Evolutionary conservation across 2,797 vertebrate species (phyloP), one percentile per base, ranked within the genome.

Genomic region (Halcyon badia): DNA sequence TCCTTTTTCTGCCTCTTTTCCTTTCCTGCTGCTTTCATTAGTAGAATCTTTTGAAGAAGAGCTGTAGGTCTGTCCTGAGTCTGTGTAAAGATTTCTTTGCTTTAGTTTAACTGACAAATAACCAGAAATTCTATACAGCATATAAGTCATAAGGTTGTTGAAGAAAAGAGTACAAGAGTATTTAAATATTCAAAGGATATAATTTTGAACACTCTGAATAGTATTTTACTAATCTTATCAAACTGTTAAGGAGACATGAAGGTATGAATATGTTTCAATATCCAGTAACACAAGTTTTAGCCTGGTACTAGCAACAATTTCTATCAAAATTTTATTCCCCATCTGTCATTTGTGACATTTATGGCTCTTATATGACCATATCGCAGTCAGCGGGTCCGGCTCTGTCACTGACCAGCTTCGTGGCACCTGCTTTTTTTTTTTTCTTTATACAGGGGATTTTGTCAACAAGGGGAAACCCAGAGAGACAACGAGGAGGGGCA

Each of bases 61-160:
- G 73, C 12, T 66, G 26, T 44, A 72, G 25, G 10, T 4, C 21
- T 60, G 21, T 78, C 33, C 28, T 75, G 35, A 89, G 20, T 28
- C 48, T 48, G 6, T 49, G 71, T 62, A 71, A 83, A 49, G 44
- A 60, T 76, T 85, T 51, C 46, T 94, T 93, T 88, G 5, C 19
- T 91, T 52, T 91, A 68, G 62, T 81, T 95, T 94, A 92, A 42
- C 42, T 95, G 66, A 94, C 19, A 93, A 85, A 95, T 58, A 80
- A 44, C 6, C n/a, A 78, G 85, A 94, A 93, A 33, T 46, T 3
- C 20, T 72, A 2, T 41, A 39, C 8, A 83, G 11, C 25, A 31
- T 91, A 18, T 39, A 95, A 71, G n/a, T 79, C 26, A 80, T n/a
- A 62, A 31, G 25, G 41, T 58, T 83, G 35, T 17, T 82, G 41